Conservation (phyloP, 2,113 vertebrate species). For the Austrofundulus limnaeus region DNA sequence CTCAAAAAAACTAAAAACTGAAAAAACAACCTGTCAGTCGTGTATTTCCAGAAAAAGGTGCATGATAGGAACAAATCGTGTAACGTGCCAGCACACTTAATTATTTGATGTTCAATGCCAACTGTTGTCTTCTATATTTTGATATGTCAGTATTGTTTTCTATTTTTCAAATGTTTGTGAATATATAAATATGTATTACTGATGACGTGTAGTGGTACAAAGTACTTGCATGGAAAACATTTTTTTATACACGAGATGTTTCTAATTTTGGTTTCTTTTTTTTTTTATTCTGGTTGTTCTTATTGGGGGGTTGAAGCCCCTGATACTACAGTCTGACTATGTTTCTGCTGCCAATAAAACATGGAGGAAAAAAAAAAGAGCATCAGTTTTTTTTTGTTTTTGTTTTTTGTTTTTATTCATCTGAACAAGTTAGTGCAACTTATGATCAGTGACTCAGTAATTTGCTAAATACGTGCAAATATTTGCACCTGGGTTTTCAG, state of each 20-base stretch:
- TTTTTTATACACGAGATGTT: conserved; percentile 84
- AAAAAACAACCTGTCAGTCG: conserved; percentile 33
- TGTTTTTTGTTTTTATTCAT: neutral
- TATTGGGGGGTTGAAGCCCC: conserved; percentile 68
- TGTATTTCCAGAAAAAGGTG: conserved; percentile 75
- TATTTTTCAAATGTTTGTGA: conserved; percentile 83
- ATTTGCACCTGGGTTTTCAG: conserved; percentile 35
- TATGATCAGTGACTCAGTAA: neutral
- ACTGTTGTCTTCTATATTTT: conserved; percentile 76
- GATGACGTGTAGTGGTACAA: conserved; percentile 82
- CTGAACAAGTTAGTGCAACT: neutral
- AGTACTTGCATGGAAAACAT: conserved; percentile 82
- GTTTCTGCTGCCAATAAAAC: conserved; percentile 83
- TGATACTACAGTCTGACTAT: conserved; percentile 69
- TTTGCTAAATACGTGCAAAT: neutral
- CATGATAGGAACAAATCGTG: conserved; percentile 76
- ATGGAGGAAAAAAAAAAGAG: conserved; percentile 12
- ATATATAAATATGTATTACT: conserved; percentile 84
- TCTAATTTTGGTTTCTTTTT: conserved; percentile 74
- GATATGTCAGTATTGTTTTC: conserved; percentile 77
- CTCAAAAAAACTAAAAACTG: conserved; percentile 34
- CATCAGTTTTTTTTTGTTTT: too few relatives aligned
- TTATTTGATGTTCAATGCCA: conserved; percentile 78
- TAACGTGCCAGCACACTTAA: conserved; percentile 81
- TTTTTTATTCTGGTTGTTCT: conserved; percentile 74